Conservation (phyloP, 2,888 invertebrate genomes). For the Synanthedon andrenaeformis region DNA sequence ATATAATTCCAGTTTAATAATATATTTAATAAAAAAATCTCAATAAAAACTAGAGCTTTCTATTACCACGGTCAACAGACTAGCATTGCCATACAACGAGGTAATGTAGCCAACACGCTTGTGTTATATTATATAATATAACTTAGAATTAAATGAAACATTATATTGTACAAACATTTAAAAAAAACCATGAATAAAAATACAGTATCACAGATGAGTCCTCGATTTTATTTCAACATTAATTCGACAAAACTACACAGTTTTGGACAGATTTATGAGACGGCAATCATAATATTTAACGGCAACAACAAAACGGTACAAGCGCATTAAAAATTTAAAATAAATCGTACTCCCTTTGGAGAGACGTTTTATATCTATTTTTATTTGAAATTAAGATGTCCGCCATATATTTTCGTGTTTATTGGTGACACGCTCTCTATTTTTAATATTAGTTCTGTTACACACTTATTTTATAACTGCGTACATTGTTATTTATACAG, state of each 20-base stretch:
- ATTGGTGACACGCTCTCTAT: slow-evolving; percentile 26
- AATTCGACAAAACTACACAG: not conserved
- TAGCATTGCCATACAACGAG: too few relatives aligned
- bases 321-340: slow-evolving; percentile 29
- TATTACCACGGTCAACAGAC: too few relatives aligned
- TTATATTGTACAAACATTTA: too few relatives aligned
- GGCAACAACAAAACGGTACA: slow-evolving; percentile 43
- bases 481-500: too few relatives aligned
- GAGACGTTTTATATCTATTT: slow-evolving; percentile 45
- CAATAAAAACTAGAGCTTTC: too few relatives aligned
- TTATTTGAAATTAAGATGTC: slow-evolving; percentile 65
- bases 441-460: slow-evolving; percentile 14
- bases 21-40: too few relatives aligned
- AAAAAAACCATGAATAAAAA: too few relatives aligned
- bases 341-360: slow-evolving; percentile 34
- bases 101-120: too few relatives aligned
- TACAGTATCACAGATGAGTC: too few relatives aligned
- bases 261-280: slow-evolving; percentile 46
- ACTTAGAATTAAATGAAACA: too few relatives aligned
- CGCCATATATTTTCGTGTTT: slow-evolving; percentile 46
- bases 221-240: not conserved
- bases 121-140: too few relatives aligned
- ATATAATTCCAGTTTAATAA: too few relatives aligned
- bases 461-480: not conserved
- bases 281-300: slow-evolving; percentile 56